Conservation (phyloP, 2,888 invertebrate genomes). For the Papilio protenor region DNA sequence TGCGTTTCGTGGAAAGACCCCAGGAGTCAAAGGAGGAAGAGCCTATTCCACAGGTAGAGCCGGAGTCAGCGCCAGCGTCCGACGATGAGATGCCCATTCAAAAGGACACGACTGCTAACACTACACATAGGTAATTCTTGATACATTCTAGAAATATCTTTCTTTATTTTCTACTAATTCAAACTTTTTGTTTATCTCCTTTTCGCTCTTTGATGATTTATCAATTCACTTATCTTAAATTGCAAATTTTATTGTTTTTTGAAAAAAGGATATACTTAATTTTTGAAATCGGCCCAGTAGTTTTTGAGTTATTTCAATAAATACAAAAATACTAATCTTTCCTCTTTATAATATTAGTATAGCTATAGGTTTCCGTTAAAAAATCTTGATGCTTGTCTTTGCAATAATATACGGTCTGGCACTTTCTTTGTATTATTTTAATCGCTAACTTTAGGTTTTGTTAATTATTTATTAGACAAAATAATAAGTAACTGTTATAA, state of each 20-base stretch:
- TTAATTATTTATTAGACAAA: not conserved
- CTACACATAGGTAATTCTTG: conserved; percentile 61
- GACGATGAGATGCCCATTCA: conserved; percentile 57
- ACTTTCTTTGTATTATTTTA: too few species aligned
- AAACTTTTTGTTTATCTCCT: too few species aligned
- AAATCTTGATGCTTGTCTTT: too few species aligned
- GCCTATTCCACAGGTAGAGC: conserved; percentile 53
- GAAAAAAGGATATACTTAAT: not conserved
- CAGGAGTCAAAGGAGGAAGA: conserved; percentile 72
- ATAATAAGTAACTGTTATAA: not conserved
- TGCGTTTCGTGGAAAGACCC: conserved; percentile 86
- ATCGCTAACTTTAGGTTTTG: too few species aligned
- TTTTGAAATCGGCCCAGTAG: too few species aligned
- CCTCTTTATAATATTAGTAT: too few species aligned
- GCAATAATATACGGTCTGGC: too few species aligned
- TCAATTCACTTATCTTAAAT: not conserved
- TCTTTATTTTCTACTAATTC: too few species aligned
- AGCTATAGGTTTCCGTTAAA: too few species aligned
- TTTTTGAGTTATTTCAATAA: too few species aligned
- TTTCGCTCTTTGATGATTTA: not conserved
- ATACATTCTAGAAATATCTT: too few species aligned
- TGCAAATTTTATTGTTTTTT: not conserved
- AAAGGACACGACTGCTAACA: conserved; percentile 58
- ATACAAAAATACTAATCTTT: too few species aligned
- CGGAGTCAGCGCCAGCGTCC: conserved; percentile 50